A percentile compares a stretch with the other conserved stretches of the same genome.
Conservation (phyloP, 2,113 vertebrate species). For the Condylura cristata region DNA sequence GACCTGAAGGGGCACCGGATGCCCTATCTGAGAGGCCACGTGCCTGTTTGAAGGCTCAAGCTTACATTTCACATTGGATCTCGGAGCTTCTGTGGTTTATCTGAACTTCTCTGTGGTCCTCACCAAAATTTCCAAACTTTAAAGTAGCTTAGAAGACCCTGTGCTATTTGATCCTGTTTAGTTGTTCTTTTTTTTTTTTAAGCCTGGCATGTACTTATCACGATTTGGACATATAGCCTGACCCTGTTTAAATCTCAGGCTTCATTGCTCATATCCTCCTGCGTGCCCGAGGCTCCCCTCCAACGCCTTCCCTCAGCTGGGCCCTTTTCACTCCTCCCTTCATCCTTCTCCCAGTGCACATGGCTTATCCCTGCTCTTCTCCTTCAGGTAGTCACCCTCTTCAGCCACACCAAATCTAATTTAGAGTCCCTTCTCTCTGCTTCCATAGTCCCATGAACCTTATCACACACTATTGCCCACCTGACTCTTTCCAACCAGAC, state of each 20-base stretch:
- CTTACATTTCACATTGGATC: background rate
- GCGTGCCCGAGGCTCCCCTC: background rate
- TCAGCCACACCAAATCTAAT: background rate
- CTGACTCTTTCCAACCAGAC: background rate
- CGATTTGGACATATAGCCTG: background rate
- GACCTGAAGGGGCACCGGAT: too few relatives aligned
- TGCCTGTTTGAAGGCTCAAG: too few relatives aligned
- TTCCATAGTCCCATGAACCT: background rate
- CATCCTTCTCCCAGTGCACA: background rate
- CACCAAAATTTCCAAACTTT: background rate
- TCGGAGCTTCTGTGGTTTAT: background rate
- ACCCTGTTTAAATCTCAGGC: background rate
- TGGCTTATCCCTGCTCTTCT: background rate
- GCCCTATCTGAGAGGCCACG: background rate
- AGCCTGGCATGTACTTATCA: too few relatives aligned
- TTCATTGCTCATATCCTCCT: background rate
- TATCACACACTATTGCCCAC: background rate
- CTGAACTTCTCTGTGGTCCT: background rate
- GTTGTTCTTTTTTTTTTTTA: too few relatives aligned
- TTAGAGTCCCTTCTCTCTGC: background rate
- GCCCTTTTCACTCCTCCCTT: rapidly evolving
- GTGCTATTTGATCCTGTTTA: background rate
- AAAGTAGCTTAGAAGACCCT: background rate
- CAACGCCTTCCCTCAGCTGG: background rate
- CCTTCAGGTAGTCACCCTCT: background rate